These are phyloP conservation scores for Dinoponera quadriceps DNA, from an alignment of 1,140 invertebrate species.

Conservation along the genomic window DNA sequence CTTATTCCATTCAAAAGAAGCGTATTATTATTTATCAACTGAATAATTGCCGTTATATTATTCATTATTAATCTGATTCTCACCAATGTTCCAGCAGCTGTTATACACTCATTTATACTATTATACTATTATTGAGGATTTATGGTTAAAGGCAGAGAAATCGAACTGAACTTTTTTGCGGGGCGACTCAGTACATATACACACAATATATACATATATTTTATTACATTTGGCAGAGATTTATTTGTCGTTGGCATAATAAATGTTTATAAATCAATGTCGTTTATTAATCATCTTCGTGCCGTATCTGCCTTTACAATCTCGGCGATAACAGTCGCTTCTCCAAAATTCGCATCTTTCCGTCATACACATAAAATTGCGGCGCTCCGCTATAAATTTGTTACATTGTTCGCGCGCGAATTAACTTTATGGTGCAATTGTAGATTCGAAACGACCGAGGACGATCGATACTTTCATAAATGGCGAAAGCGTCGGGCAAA, in stretches of 20 bases:
- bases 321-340: not conserved
- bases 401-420: not conserved
- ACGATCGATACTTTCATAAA: no score
- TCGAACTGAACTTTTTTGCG: no score
- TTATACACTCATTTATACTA: no score
- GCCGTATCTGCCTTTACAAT: not conserved
- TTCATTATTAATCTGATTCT: no score
- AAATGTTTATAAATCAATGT: conserved; percentile 44
- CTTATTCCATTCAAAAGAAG: no score
- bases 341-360: not conserved
- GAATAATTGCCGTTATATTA: conserved; percentile 37
- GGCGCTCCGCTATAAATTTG: not conserved
- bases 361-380: not conserved
- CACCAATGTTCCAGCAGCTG: no score
- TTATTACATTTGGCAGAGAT: conserved; percentile 39
- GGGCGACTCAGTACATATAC: no score
- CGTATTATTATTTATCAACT: not conserved
- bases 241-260: conserved; percentile 50
- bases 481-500: not conserved
- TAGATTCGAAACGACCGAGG: not conserved
- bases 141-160: no score
- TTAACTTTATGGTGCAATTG: not conserved
- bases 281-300: not conserved
- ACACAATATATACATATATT: conserved; percentile 21
- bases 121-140: no score